These are phyloP conservation scores for Paraescarpia echinospica DNA, from an alignment of 1,140 invertebrate species.

Conservation along the genomic window DNA sequence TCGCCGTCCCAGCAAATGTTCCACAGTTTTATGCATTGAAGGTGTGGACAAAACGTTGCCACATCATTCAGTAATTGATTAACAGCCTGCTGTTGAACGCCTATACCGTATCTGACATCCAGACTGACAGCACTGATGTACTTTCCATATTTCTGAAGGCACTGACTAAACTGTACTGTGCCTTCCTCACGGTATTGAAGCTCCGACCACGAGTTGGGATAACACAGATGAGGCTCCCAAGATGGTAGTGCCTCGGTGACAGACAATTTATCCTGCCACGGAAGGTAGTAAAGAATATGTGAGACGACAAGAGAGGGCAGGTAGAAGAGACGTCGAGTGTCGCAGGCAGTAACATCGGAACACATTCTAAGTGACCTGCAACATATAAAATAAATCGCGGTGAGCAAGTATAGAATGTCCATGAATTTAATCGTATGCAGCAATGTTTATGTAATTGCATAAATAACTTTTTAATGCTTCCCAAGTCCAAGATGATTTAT, in stretches of 20 bases:
- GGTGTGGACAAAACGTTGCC: background rate
- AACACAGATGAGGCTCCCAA: conserved; percentile 9
- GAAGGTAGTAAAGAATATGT: background rate
- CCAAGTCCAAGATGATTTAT: no score
- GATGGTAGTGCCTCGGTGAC: background rate
- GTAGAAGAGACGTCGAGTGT: background rate
- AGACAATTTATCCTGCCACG: background rate
- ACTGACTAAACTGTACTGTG: background rate
- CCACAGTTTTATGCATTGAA: background rate
- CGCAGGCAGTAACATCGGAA: background rate
- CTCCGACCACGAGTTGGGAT: background rate
- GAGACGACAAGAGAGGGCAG: background rate
- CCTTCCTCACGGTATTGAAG: background rate
- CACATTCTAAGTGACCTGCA: background rate
- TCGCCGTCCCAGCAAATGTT: background rate
- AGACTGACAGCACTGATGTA: background rate
- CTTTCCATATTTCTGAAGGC: background rate
- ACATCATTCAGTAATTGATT: conserved; percentile 3
- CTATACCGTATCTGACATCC: background rate
- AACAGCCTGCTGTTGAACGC: background rate
- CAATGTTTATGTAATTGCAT: no score
- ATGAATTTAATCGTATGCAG: no score
- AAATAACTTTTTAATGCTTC: no score
- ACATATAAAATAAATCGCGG: background rate
- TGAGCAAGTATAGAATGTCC: no score